These are phyloP conservation scores for Heliconius ismenius DNA, from an alignment of 2,888 invertebrate species.

Conservation along the genomic window DNA sequence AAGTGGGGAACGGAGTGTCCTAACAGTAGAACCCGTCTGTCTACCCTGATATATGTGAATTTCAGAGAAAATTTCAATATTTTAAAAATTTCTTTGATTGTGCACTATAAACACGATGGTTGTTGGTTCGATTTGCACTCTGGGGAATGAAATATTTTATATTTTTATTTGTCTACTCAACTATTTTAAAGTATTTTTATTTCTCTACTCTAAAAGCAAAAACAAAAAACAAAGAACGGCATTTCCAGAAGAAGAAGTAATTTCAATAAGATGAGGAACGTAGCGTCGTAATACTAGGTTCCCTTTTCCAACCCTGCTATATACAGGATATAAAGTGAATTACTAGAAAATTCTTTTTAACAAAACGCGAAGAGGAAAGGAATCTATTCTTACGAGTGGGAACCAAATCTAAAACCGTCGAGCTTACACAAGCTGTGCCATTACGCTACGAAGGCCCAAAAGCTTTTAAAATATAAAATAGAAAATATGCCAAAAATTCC, in stretches of 20 bases:
- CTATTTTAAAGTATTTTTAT: no score
- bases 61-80: no score
- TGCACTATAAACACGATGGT: no score
- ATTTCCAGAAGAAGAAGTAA: not conserved
- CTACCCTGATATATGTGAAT: no score
- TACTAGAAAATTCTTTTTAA: not conserved
- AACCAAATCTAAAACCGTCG: not conserved
- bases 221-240: no score
- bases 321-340: not conserved
- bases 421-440: not conserved
- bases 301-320: not conserved
- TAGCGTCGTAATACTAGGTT: not conserved
- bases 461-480: not conserved
- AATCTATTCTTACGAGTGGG: no score
- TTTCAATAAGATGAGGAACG: not conserved
- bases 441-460: not conserved
- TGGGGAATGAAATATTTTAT: no score
- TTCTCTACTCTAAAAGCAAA: no score
- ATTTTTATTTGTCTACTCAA: no score
- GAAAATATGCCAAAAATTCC: not conserved
- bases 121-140: no score
- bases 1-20: not conserved
- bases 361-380: no score
- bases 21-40: not conserved
- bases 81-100: no score